Evolutionary conservation across 53 echinoderm and acorn worm genomes (phyloP).

Genomic region (Actinopyga echinites): DNA sequence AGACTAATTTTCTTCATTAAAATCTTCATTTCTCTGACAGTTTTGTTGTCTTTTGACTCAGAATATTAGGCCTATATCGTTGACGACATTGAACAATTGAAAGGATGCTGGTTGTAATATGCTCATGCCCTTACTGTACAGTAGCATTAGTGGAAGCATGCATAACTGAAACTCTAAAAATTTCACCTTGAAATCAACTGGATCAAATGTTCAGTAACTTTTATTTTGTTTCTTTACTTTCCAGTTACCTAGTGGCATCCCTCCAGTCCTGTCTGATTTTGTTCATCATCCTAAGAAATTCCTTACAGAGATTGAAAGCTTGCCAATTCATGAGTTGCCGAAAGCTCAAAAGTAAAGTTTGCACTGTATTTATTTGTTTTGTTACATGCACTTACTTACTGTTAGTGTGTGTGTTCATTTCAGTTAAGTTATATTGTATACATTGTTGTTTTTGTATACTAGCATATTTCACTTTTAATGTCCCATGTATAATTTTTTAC

Average conservation of each 20-base stretch:
- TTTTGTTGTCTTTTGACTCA: no score
- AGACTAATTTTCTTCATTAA: background rate
- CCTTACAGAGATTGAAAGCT: conserved; percentile 69
- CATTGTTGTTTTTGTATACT: no score
- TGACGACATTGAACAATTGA: no score
- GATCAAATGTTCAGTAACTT: background rate
- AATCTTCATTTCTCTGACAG: background rate
- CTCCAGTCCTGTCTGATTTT: conserved; percentile 74
- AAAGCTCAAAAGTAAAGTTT: conserved; percentile 72
- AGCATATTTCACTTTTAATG: no score
- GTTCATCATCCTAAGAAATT: conserved; percentile 48
- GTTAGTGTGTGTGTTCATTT: no score
- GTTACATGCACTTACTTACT: no score
- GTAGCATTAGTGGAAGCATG: no score
- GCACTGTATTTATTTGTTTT: background rate
- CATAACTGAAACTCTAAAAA: background rate
- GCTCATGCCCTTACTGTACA: no score
- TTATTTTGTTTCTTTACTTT: background rate
- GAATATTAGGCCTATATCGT: no score
- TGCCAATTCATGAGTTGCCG: conserved; percentile 76
- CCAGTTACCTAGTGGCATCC: conserved; percentile 88
- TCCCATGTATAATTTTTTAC: no score
- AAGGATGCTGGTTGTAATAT: no score
- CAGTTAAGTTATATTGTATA: no score
- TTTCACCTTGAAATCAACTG: background rate